Base-by-base conservation (phyloP, 2,113 vertebrate species). In the Geococcyx californianus region DNA sequence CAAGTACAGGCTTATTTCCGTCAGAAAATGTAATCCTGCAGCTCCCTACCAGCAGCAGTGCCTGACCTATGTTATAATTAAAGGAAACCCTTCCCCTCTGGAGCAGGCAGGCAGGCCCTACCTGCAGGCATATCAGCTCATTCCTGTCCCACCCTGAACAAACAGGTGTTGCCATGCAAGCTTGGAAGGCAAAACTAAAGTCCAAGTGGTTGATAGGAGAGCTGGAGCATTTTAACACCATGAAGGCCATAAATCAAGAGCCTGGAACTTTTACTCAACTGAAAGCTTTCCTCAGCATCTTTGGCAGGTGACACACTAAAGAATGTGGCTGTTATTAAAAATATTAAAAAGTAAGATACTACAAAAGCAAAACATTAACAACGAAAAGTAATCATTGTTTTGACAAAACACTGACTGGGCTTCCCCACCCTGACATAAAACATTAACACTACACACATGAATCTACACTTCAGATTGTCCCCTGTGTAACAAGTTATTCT, bases 141-240 rank as follows among this genome's bases (percentile, higher is more conserved):
- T 58, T 92, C 24, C 67, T 62, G 83, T 95, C 94, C 96, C 93
- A 93, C 97, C 98, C 84, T 98, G 66, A 84, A 93, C 96, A 98
- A 98, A 98, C 96, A 98, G 96, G 97, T 97, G 96, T 96, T 97
- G 95, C 97, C 92, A 84, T 67, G 96, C 16, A 49, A 94, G 88
- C 89, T 88, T 83, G 74, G 72, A 86, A 60, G 55, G 42, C 67
- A 94, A 84, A 87, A 84, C 82, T 84, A 47, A 86, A 93, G 67
- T 90, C 84, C 87, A 93, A 79, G 76, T 13, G 73, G 70, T 72
- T 64, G 73, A 77, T n/a, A 13, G 55, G 8, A 42, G 59, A 72
- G 49, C 66, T 77, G 66, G 51, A 34, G 17, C 72, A 42, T 58
- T 81, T 59, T 94, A 97, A 91, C 70, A 49, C 51, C 66, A 26